Evolutionary conservation across 2,113 vertebrate species (phyloP).

Genomic region (Aramus guarauna): DNA sequence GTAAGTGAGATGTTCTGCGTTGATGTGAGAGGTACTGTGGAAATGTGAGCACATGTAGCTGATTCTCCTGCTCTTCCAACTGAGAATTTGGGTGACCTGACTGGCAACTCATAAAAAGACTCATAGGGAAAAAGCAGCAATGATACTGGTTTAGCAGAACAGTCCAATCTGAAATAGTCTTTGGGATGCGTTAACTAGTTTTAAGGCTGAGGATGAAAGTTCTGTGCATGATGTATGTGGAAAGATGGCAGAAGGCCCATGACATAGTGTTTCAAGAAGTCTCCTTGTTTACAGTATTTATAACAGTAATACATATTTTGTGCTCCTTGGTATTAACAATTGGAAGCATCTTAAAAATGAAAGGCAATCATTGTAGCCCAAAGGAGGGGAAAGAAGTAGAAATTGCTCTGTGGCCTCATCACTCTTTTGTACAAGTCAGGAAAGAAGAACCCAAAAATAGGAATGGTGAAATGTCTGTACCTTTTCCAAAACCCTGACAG

Average conservation of each 20-base stretch:
- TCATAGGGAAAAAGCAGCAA: background rate
- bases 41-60: background rate
- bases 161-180: background rate
- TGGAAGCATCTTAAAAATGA: background rate
- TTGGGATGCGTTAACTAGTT: background rate
- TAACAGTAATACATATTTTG: background rate
- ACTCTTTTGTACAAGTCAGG: background rate
- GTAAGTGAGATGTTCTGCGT: background rate
- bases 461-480: fast-evolving
- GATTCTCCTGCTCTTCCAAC: background rate
- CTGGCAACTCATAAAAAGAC: background rate
- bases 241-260: background rate
- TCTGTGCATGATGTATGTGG: background rate
- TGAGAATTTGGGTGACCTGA: background rate
- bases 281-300: background rate
- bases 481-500: background rate
- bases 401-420: background rate
- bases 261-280: background rate
- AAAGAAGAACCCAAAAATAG: background rate
- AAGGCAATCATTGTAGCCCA: background rate
- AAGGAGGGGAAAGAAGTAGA: background rate
- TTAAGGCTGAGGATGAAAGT: background rate
- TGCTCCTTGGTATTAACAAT: background rate
- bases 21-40: background rate
- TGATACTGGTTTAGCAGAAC: background rate